Evolutionary conservation across 2,113 vertebrate species (phyloP), one percentile per base, ranked within the genome.

Genomic region (Hippocampus zosterae): DNA sequence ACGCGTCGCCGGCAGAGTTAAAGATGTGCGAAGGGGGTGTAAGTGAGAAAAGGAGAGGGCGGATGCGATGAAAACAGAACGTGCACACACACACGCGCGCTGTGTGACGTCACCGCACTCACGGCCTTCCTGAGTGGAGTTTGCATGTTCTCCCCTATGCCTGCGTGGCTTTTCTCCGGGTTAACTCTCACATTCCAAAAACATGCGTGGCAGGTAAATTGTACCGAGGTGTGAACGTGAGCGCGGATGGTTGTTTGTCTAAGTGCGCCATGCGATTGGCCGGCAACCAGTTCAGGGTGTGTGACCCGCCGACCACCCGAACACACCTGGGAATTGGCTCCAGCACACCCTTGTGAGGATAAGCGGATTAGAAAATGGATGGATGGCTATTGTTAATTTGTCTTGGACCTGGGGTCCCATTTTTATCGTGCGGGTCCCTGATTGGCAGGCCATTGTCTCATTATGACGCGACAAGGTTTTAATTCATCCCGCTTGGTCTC

Each of bases 1-100:
- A 74, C 79, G 67, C 56, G 68, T 50, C 60, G 64, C 75, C 83
- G 33, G 72, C 59, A 67, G 75, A 55, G 74, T 46, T 27, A 63
- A 73, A 78, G 5, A 79, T 60, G 81, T 84, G 83, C 67, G 71
- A 84, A 80, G 72, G 57, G 40, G 75, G 65, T 78, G 82, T 78
- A 82, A 79, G 80, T 85, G 79, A 75, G 73, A 70, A 61, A 73
- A 62, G 50, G 56, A 75, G 60, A 77, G 67, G 33, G 33, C 33
- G 33, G 69, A 79, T 65, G 82, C 84, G 67, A 69, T 75, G 75
- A 78, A 68, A 71, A 44, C 37, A 25, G 10, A 8, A 55, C 52
- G 8, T 9, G 74, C 29, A 5, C 33, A 33, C 67, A 82, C 71
- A 78, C 78, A 69, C 46, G 62, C 73, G 81, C 65, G 27, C 59